These are phyloP conservation scores for Oscheius myriophilus DNA, from an alignment of 2,888 invertebrate species.

Conservation along the genomic window DNA sequence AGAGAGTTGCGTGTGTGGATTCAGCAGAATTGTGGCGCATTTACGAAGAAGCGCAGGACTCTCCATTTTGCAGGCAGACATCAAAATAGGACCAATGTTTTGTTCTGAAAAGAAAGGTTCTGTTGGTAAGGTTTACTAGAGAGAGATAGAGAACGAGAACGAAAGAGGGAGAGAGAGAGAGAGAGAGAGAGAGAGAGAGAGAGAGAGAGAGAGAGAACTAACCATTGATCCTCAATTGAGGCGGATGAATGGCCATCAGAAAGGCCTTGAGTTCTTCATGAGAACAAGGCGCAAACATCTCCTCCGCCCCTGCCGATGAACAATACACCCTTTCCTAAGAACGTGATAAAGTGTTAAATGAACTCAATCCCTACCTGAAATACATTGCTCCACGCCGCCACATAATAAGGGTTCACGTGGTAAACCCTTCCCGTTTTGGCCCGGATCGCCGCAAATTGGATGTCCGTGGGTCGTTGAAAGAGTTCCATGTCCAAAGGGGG, in stretches of 20 bases:
- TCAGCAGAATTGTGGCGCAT: conserved; percentile 67
- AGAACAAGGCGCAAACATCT: conserved; percentile 67
- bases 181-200: not conserved
- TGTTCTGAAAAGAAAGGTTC: conserved; percentile 59
- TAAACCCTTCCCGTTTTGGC: conserved; percentile 69
- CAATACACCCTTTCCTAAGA: conserved; percentile 46
- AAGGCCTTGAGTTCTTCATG: conserved; percentile 70
- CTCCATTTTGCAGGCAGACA: conserved; percentile 70
- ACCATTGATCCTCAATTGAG: conserved; percentile 70
- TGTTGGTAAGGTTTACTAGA: too few species aligned
- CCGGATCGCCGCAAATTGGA: conserved; percentile 67
- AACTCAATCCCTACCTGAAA: conserved; percentile 53
- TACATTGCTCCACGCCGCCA: conserved; percentile 70
- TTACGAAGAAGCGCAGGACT: conserved; percentile 68
- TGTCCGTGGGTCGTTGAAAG: conserved; percentile 62
- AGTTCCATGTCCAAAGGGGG: conserved; percentile 68
- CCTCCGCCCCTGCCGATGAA: conserved; percentile 55
- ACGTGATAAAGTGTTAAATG: not conserved
- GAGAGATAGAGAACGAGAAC: not conserved
- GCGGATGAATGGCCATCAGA: conserved; percentile 70
- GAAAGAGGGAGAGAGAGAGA: not conserved
- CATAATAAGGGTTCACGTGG: conserved; percentile 69
- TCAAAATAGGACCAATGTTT: conserved; percentile 68
- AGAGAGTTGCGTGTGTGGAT: conserved; percentile 63
- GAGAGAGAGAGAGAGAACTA: not conserved